Conservation (phyloP, 2,888 invertebrate genomes). For the Acanthosepion lycidas region DNA sequence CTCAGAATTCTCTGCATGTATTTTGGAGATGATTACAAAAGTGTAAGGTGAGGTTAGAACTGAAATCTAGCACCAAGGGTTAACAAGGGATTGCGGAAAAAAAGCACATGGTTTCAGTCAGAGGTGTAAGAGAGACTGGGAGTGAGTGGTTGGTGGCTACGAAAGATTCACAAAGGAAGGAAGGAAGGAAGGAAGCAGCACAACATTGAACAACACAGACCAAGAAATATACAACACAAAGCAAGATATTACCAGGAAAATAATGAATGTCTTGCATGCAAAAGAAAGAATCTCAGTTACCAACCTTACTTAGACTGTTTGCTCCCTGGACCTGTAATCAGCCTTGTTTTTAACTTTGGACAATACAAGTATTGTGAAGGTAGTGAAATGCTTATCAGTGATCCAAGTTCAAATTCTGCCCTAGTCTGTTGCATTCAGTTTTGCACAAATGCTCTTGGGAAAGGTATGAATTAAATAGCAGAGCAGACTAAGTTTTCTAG, state of each 20-base stretch:
- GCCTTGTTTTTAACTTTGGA: too few species aligned
- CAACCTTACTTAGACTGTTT: not conserved
- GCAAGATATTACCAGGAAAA: not conserved
- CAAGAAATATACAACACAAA: not conserved
- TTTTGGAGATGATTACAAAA: not conserved
- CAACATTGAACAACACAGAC: not conserved
- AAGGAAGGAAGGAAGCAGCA: not conserved
- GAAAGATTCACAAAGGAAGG: not conserved
- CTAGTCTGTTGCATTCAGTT: too few species aligned
- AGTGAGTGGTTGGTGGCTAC: not conserved
- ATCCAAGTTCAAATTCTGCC: too few species aligned
- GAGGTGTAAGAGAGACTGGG: not conserved
- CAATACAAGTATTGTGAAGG: too few species aligned
- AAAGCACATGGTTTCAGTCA: not conserved
- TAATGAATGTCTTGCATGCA: not conserved
- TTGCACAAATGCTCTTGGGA: too few species aligned
- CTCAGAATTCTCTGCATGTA: not conserved
- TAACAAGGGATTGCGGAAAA: slow-evolving; percentile 6
- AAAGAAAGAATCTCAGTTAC: not conserved
- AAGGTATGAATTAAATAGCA: too few species aligned
- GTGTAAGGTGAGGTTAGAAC: slow-evolving; percentile 18
- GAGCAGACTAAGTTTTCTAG: too few species aligned
- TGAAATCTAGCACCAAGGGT: slow-evolving; percentile 33
- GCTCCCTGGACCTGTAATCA: too few species aligned
- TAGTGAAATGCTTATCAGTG: too few species aligned